Evolutionary conservation across 1,140 invertebrate species (phyloP).

Genomic region (Aphelinus certus): DNA sequence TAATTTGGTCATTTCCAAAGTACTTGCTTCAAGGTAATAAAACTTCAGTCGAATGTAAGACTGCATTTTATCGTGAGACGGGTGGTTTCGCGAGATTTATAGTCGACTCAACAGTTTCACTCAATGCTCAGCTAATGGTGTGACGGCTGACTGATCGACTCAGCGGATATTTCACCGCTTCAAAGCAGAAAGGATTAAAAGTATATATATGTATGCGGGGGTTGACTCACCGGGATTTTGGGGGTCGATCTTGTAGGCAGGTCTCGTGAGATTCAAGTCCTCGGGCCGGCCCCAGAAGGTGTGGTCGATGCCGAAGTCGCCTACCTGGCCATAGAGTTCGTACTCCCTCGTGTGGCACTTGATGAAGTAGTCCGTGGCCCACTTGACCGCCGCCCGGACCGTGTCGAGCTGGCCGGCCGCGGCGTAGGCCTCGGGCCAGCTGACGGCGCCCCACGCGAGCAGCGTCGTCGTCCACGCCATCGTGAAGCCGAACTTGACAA

Average conservation of each 20-base stretch:
- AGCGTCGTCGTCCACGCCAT: conserved; percentile 71
- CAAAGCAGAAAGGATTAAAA: too few relatives aligned
- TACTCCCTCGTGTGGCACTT: conserved; percentile 69
- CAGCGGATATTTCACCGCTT: too few relatives aligned
- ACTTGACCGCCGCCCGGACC: conserved; percentile 66
- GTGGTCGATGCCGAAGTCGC: conserved; percentile 68
- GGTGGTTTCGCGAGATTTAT: too few relatives aligned
- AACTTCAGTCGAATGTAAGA: too few relatives aligned
- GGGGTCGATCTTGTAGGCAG: conserved; percentile 70
- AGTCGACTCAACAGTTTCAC: too few relatives aligned
- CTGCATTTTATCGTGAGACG: too few relatives aligned
- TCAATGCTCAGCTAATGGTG: too few relatives aligned
- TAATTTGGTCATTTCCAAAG: too few relatives aligned
- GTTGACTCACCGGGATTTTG: conserved; percentile 63
- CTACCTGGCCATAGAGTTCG: conserved; percentile 71
- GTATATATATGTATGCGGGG: too few relatives aligned
- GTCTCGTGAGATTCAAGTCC: conserved; percentile 70
- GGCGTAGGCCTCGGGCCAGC: conserved; percentile 67
- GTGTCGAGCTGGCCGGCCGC: conserved; percentile 60
- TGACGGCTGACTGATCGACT: too few relatives aligned
- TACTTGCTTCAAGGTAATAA: too few relatives aligned
- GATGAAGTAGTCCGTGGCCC: conserved; percentile 73
- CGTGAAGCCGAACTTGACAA: conserved; percentile 74
- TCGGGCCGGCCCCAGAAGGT: conserved; percentile 71
- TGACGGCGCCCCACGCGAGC: conserved; percentile 70